Base-by-base conservation (phyloP, 2,113 vertebrate genomes). In the Leptodactylus fuscus region DNA sequence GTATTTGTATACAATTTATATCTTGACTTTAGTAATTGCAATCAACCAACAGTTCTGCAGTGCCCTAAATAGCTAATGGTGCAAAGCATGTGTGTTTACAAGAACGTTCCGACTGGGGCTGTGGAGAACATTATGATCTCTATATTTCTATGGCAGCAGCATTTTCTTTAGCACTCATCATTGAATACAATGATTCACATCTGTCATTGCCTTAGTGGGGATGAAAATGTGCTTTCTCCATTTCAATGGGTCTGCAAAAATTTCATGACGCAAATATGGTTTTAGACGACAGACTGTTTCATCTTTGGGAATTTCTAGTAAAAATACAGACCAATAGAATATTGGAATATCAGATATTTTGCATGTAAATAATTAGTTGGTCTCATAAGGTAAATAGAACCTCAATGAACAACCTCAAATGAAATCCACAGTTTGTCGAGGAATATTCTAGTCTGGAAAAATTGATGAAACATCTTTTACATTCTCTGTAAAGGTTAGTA, bases 61-160 rank as follows among this genome's bases (percentile, higher is more conserved):
- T 65, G 60, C 29, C 27, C 60, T 34, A 65, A 65, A 65, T 65
- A 65, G 29, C 60, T 65, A 65, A 65, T 65, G 29, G 60, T 65
- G 27, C 60, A 65, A 34, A 65, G 4, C 60, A 29, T 62, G 3
- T 62, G 55, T 58, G 22, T 58, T 9, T 55, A 24, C 29, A 16
- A 65, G 60, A 34, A 65, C 27, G 32, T 65, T 32, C 12, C 13
- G 27, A 65, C 58, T 32, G 60, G 5, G 27, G 60, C 13, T 16
- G 29, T 16, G 13, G n/a, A 65, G 60, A 65, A 65, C 24, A 65
- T 65, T 15, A 16, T 13, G 60, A 65, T 65, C 60, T 65, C 4
- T 18, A 32, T 65, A 32, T 34, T 55, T 51, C 51, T n/a, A 55
- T n/a, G 6, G 24, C 1, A 65, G 60, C 60, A 65, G 18, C 29